Base-by-base conservation (phyloP, 2,888 invertebrate genomes). In the Clitarchus hookeri region DNA sequence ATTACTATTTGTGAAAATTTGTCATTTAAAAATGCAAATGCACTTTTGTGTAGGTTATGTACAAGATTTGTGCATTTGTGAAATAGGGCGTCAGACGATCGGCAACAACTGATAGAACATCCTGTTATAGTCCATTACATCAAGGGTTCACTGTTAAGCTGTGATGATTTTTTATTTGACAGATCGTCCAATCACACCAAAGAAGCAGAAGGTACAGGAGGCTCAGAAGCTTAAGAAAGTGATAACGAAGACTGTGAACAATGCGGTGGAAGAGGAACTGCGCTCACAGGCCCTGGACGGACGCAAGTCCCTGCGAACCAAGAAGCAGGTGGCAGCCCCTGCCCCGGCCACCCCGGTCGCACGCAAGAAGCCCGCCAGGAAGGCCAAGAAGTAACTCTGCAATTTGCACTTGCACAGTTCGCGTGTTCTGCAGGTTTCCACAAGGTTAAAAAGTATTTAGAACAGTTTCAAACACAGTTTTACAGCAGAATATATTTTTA, bases 211-310 rank as follows among this genome's bases (percentile, higher is more conserved):
- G 86, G 91, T 93, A 44, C 91, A 93, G 85, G 94, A 95, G 90
- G 91, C 93, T 0, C 93, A 93, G 88, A 95, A 95, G 89, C 92
- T 95, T 90, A 95, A 95, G 89, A 93, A 93, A 88, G 93, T 93
- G 86, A 94, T 96, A 23, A 93, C 95, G 11, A 95, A 94, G 91
- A 94, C 94, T 90, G 94, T 96, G n/a, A 95, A 96, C 90, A 94
- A 94, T 89, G 93, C 94, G 4, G 94, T 94, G 84, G 96, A 96
- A 90, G 91, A 94, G 88, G 95, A 95, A 91, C 92, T 96, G 83
- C 91, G 95, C 84, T 92, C 94, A 1, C 90, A 93, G 87, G 94
- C 95, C 0, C 89, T 90, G n/a, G 91, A 91, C 80, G 91, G 91
- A 0, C 91, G 90, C 84, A 91, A 92, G 77, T 87, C 87, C 27